Conservation (phyloP, 2,113 vertebrate genomes). For the Melanerpes formicivorus region DNA sequence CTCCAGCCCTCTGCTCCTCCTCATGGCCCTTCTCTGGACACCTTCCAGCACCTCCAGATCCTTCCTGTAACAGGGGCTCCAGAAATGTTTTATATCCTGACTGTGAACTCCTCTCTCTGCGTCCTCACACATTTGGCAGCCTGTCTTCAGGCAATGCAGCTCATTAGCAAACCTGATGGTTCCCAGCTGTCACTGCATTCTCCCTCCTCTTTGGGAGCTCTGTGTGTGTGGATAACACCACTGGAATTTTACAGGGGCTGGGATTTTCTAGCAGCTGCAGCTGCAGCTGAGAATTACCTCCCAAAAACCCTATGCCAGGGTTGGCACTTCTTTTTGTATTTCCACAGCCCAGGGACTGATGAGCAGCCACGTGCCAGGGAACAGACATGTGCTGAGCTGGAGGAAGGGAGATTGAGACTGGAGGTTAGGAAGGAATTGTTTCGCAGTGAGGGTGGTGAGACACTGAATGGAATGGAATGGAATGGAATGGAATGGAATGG, state of each 20-base stretch:
- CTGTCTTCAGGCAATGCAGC: background rate
- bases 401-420: no score
- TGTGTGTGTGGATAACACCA: background rate
- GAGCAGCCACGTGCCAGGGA: background rate
- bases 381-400: background rate
- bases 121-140: slow-evolving; percentile 10
- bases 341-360: background rate
- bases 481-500: no score
- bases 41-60: no score
- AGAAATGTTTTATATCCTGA: background rate
- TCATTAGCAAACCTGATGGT: slow-evolving; percentile 35
- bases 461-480: no score
- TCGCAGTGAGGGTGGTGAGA: no score
- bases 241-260: slow-evolving; percentile 4
- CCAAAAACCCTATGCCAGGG: slow-evolving; percentile 7
- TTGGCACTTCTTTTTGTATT: background rate
- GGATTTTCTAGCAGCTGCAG: slow-evolving; percentile 13
- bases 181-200: slow-evolving; percentile 38
- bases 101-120: background rate
- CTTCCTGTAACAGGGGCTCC: no score
- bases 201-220: background rate
- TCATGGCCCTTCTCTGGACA: no score
- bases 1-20: no score
- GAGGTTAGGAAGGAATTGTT: no score
- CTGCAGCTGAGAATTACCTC: slow-evolving; percentile 2